Evolutionary conservation across 2,888 invertebrate species (phyloP).

Genomic region (Melieria omissa): DNA sequence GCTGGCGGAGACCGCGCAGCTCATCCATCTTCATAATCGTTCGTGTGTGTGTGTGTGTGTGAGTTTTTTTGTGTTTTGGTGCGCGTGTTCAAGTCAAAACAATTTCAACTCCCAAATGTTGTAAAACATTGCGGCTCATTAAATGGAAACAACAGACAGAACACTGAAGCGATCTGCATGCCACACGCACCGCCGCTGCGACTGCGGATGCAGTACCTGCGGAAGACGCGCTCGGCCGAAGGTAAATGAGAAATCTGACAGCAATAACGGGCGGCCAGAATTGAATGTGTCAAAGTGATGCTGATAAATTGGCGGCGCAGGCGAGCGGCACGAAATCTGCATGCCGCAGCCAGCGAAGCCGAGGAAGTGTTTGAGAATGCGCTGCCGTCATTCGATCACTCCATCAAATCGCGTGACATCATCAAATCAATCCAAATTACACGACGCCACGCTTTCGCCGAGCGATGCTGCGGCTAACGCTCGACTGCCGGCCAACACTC

Average conservation of each 20-base stretch:
- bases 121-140: constrained; percentile 47
- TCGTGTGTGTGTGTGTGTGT: no score
- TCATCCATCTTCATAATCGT: no score
- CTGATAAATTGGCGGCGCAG: constrained; percentile 16
- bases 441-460: no score
- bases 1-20: no score
- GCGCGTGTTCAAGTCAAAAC: constrained; percentile 17
- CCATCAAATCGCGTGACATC: constrained; percentile 13
- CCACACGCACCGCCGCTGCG: background rate
- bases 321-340: background rate
- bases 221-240: background rate
- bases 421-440: constrained; percentile 4
- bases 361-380: background rate
- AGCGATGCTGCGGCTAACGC: no score
- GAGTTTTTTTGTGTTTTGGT: no score
- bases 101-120: constrained; percentile 29
- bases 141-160: constrained; percentile 25
- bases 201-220: background rate
- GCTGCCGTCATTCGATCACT: background rate
- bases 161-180: background rate
- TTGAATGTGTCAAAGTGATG: constrained; percentile 28
- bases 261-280: constrained; percentile 4
- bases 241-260: constrained; percentile 23
- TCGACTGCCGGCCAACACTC: no score
- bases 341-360: background rate